phyloP scores from a whole-genome alignment of 2,888 invertebrate species.

The Iphiclides podalirius region DNA sequence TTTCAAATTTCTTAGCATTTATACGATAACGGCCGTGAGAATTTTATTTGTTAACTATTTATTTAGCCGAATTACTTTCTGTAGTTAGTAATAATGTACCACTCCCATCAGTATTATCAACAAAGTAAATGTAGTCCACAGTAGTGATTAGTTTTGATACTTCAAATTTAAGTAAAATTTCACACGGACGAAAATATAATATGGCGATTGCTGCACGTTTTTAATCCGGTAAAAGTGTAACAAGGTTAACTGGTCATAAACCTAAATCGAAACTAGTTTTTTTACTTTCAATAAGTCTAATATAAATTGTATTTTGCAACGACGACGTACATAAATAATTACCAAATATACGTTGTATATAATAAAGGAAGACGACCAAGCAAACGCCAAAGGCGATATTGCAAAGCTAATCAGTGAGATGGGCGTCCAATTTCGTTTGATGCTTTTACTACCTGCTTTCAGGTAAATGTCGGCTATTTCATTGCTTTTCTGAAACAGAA shows the following conservation, averaged over 20 bases:
- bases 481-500: not conserved
- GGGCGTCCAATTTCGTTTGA: constrained; percentile 9
- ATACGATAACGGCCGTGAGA: too few species aligned
- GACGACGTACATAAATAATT: not conserved
- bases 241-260: constrained; percentile 8
- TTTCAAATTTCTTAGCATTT: too few species aligned
- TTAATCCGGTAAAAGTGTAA: constrained; percentile 4
- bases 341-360: too few species aligned
- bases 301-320: not conserved
- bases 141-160: too few species aligned
- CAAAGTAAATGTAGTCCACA: too few species aligned
- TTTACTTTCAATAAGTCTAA: not conserved
- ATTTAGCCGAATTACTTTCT: too few species aligned
- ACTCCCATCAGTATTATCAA: too few species aligned
- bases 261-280: not conserved
- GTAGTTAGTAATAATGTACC: too few species aligned
- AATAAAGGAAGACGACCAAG: not conserved
- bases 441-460: constrained; percentile 3
- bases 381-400: not conserved
- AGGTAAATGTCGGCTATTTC: constrained; percentile 7
- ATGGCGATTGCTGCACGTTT: not conserved
- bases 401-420: constrained; percentile 4
- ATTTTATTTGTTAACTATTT: too few species aligned
- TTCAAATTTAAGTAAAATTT: too few species aligned
- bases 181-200: too few species aligned